Percentiles rank a stretch among this genome's conserved stretches.
Evolutionary conservation across 2,797 vertebrate genomes (phyloP).

Genomic region (Prunella strophiata): DNA sequence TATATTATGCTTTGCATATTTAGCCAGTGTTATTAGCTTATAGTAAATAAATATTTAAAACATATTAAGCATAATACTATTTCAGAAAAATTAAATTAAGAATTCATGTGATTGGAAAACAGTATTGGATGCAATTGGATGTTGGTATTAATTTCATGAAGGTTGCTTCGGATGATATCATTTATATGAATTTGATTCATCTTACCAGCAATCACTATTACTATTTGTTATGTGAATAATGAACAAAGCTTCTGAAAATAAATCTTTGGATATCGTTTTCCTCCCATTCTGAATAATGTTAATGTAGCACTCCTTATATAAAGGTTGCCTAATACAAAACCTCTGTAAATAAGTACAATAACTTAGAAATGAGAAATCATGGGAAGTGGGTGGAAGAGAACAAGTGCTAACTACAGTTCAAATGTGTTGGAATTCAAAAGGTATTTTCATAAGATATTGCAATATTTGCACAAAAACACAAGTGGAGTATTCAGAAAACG

Average conservation of each 20-base stretch:
- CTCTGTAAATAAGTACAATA: slow-evolving; percentile 7
- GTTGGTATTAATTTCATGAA: background rate
- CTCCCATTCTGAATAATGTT: background rate
- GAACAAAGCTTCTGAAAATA: slow-evolving; percentile 7
- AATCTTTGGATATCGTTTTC: background rate
- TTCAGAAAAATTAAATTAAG: background rate
- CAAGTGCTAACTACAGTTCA: background rate
- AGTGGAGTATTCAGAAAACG: background rate
- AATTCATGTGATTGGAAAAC: background rate
- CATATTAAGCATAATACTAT: background rate
- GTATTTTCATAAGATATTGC: background rate
- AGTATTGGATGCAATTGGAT: background rate
- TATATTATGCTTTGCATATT: background rate
- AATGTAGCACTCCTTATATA: background rate
- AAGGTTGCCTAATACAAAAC: background rate
- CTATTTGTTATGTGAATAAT: background rate
- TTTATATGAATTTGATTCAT: background rate
- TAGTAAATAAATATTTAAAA: background rate
- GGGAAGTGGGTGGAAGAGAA: background rate
- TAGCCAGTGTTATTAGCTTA: background rate
- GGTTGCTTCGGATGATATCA: background rate
- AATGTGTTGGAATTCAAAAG: background rate
- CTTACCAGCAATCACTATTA: background rate
- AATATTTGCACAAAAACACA: slow-evolving; percentile 48
- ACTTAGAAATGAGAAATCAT: background rate